Base-by-base conservation (phyloP, 1,140 invertebrate genomes). In the Medauroidea extradentata region DNA sequence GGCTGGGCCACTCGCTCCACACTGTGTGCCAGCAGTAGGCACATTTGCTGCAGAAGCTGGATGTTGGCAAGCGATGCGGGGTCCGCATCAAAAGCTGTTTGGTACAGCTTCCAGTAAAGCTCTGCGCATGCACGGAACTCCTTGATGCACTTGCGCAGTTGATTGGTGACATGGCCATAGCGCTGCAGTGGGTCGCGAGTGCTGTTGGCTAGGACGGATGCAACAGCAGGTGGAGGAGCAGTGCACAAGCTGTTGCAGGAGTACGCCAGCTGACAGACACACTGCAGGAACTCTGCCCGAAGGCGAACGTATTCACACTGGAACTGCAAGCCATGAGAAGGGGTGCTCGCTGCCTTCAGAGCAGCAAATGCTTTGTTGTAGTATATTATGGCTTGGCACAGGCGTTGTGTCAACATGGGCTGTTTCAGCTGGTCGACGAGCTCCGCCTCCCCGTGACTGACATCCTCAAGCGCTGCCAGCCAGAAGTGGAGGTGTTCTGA, bases 31-130 rank as follows among this genome's bases (percentile, higher is more conserved):
- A 93, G 74, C 23, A 92, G 74, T 14, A 83, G 75, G 70, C 89
- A 91, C 59, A 87, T 83, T 75, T 93, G 87, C 69, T 92, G 89
- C 23, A 90, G 78, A 2, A 85, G 77, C 73, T 81, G 79, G 54
- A 97, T 83, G 67, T 93, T 93, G 29, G 85, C 77, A 48, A 96
- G 73, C n/a, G 91, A 91, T 9, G 84, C 82, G 38, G 86, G 84
- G 78, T 97, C 93, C 9, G 94, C 93, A 81, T 97, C 93, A 79
- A 97, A 98, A 39, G 92, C 90, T 16, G 90, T 90, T 70, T 94
- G 88, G 70, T 95, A 96, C 1, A 97, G 78, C 60, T 85, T 85
- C 58, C 85, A 88, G 71, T 93, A 94, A 41, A 85, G 80, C 25
- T 89, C 85, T 23, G 88, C 87, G 58, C 91, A 86, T 2, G 73